These are phyloP conservation scores for Halocynthia aurantium DNA, from an alignment of 23 tunicate species.

Conservation along the genomic window DNA sequence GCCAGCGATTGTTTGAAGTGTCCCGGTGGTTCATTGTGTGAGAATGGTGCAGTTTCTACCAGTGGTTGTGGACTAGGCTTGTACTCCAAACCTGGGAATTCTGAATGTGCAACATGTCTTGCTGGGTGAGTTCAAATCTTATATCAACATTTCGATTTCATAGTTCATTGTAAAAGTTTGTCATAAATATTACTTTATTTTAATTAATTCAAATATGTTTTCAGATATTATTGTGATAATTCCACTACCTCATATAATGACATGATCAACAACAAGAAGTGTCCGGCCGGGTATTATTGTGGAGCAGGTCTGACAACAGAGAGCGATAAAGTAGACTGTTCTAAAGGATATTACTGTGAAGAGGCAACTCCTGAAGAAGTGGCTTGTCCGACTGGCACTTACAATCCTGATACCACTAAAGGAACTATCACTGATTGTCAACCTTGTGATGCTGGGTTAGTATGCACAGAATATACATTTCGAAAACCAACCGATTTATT, in stretches of 20 bases:
- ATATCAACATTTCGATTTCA: no score
- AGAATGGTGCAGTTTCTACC: constrained; percentile 35
- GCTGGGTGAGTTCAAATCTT: constrained; percentile 46
- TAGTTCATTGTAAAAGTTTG: no score
- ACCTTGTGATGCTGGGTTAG: constrained; percentile 90
- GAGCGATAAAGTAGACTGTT: constrained; percentile 28
- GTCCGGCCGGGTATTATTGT: constrained; percentile 84
- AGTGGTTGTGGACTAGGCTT: constrained; percentile 54
- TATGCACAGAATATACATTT: background rate
- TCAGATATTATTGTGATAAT: constrained; percentile 85
- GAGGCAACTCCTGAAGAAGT: constrained; percentile 80
- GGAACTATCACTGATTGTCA: constrained; percentile 50
- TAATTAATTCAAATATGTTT: background rate
- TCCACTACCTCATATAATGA: constrained; percentile 53
- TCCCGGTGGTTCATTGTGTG: constrained; percentile 74
- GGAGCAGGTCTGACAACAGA: constrained; percentile 33
- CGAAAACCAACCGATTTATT: no score
- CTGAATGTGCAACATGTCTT: constrained; percentile 53
- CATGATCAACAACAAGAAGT: constrained; percentile 63
- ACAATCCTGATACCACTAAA: constrained; percentile 26
- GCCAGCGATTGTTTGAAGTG: constrained; percentile 68
- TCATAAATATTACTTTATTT: no score
- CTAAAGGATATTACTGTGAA: constrained; percentile 70
- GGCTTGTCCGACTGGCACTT: constrained; percentile 74
- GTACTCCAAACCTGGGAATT: constrained; percentile 59